Evolutionary conservation across 2,888 invertebrate genomes (phyloP).

Genomic region (Drosophila algonquin): DNA sequence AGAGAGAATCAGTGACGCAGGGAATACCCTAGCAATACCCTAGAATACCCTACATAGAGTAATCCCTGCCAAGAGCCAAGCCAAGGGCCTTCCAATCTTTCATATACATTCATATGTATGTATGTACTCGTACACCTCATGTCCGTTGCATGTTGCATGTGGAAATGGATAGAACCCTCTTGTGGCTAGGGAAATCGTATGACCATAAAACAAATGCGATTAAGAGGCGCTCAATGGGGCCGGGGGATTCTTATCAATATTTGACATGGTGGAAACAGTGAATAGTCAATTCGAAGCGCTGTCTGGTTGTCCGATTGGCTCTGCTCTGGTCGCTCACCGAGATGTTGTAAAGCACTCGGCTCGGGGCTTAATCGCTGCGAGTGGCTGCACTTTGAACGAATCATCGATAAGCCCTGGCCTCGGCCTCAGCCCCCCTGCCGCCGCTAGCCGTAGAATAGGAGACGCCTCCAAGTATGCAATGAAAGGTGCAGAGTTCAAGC

Average conservation of each 20-base stretch:
- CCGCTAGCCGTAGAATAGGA: not conserved
- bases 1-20: not conserved
- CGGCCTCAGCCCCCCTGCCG: not conserved
- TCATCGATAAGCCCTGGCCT: conserved; percentile 26
- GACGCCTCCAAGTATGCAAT: conserved; percentile 32
- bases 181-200: not conserved
- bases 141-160: not conserved
- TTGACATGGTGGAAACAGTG: not conserved
- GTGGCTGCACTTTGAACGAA: conserved; percentile 40
- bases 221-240: conserved; percentile 15
- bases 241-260: conserved; percentile 18
- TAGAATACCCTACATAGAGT: too few relatives aligned
- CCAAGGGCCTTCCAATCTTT: too few relatives aligned
- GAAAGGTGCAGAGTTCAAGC: not conserved
- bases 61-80: not conserved
- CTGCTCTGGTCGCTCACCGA: not conserved
- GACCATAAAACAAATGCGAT: conserved; percentile 6
- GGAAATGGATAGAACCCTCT: not conserved
- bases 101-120: too few relatives aligned
- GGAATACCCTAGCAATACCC: not conserved
- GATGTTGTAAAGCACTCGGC: conserved; percentile 24
- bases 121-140: not conserved
- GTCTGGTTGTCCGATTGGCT: conserved; percentile 8
- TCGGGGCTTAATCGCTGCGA: conserved; percentile 27
- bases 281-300: not conserved